Base-by-base conservation (phyloP, 2,113 vertebrate species). In the Tonatia bakeri region DNA sequence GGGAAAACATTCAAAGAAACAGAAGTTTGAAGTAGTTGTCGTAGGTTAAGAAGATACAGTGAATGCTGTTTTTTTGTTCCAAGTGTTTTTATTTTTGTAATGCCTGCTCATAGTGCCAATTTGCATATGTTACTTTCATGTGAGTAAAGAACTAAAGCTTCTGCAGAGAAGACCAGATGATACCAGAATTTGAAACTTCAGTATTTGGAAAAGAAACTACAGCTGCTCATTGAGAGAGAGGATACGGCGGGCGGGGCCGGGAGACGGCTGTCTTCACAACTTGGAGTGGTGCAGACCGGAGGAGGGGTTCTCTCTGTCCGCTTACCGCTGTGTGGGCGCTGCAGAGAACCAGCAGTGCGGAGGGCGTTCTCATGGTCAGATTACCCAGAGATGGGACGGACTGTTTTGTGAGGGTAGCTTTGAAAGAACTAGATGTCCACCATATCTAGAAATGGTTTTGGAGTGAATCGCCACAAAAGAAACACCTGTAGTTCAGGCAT, bases 281-380 rank as follows among this genome's bases (percentile, higher is more conserved):
- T 90, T 87, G n/a, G 65, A 81, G 17, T 38, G 73, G 10, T 61
- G 1, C 56, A 56, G 40, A 79, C 76, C 50, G 28, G n/a, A 75
- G 85, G 70, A 91, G 31, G 31, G 95, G 56, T 93, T 95, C 33
- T 96, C 77, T 93, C 64, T 89, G 43, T 82, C 22, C 86, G 22
- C 93, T 85, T 86, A 59, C 24, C 64, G 79, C 9, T 72, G 82
- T 73, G 52, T 79, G 33, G 45, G 61, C 87, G 82, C 38, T 86
- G 72, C 73, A 89, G 45, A 81, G 73, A 88, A 75, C 69, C n/a
- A 81, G 31, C 19, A 15, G 26, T 56, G 40, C 77, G 43, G 96
- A 79, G 67, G 43, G 96, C 36, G n/a, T 85, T 94, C 13, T 73
- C 20, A 73, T 59, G 28, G 2, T 43, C 72, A n/a, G 76, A 24